A percentile compares a stretch with the other conserved stretches of the same genome.
These are phyloP conservation scores for Marronus borbonicus DNA, from an alignment of 2,888 invertebrate genomes.

Conservation along the genomic window DNA sequence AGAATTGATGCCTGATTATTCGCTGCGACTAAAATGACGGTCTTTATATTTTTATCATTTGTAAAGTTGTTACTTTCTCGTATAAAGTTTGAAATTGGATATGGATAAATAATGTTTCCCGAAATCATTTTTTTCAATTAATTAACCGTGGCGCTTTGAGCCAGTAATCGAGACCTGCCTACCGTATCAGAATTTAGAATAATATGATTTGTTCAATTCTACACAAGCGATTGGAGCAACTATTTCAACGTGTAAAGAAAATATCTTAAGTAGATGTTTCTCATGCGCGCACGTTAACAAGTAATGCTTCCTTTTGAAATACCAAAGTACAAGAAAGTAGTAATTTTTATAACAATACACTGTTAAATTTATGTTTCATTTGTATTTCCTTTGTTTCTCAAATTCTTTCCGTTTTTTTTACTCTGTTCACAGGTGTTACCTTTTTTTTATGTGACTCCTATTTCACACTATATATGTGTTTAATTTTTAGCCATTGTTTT, in stretches of 20 bases:
- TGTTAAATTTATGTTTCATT: slow-evolving; percentile 54
- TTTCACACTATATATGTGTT: slow-evolving; percentile 52
- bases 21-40: neutral
- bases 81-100: neutral
- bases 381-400: slow-evolving; percentile 57
- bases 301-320: neutral
- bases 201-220: neutral
- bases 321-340: slow-evolving; percentile 34
- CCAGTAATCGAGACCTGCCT: too few relatives aligned
- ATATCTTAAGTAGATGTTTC: too few relatives aligned
- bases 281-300: neutral
- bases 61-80: slow-evolving; percentile 35
- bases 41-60: slow-evolving; percentile 1
- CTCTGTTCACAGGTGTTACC: slow-evolving; percentile 45
- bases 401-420: slow-evolving; percentile 44
- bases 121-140: too few relatives aligned
- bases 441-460: slow-evolving; percentile 27
- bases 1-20: too few relatives aligned
- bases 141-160: too few relatives aligned
- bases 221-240: too few relatives aligned
- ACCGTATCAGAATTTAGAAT: neutral
- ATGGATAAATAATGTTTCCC: too few relatives aligned
- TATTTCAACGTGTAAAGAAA: too few relatives aligned
- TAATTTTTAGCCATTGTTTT: slow-evolving; percentile 67
- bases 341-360: slow-evolving; percentile 54